Base-by-base conservation (phyloP, 2,888 invertebrate genomes). In the Lochmaea crataegi region DNA sequence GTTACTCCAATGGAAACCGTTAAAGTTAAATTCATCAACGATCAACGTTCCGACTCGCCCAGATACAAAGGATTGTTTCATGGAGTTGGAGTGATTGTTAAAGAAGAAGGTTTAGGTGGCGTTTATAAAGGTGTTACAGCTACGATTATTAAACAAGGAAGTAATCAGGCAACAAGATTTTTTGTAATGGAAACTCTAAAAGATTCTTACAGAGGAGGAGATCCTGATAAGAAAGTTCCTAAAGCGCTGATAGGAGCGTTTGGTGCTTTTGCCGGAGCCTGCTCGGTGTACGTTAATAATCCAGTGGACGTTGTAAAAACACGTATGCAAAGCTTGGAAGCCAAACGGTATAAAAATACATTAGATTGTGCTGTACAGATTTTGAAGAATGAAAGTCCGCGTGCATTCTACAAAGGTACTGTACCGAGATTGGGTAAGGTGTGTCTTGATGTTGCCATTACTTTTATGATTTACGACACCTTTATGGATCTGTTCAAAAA, bases 1-100 rank as follows among this genome's bases (percentile, higher is more conserved):
- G 99, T 99, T 2, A 99, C 99, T 0, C 99, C 99, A 12, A 99
- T 99, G 99, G 99, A 99, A 87, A 99, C 99, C 0, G 91, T 99
- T 68, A 99, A 99, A 89, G 98, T 99, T 32, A 99, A 99, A 89
- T 99, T 99, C 85, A 99, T 99, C 83, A 97, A 99, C 85, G 99
- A 99, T 87, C 97, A 97, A 89, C 90, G 96, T 75, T 93, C 95
- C 79, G 91, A 92, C 61, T 96, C 96, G 83, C 99, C 99, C 2
- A 90, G 93, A 86, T 99, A 92, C 84, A 93, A 90, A 82, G 99
- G 99, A 2, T 99, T 99, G 87, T 92, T 94, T 81, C 98, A 99
- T 83, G 99, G 99, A 2, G 96, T 98, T 2, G 85, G 92, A 18
- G 89, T 92, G 73, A 99, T 99, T 81, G 89, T 98, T 32, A 92